These are phyloP conservation scores for Orthosia incerta DNA, from an alignment of 2,888 invertebrate genomes.

Conservation along the genomic window DNA sequence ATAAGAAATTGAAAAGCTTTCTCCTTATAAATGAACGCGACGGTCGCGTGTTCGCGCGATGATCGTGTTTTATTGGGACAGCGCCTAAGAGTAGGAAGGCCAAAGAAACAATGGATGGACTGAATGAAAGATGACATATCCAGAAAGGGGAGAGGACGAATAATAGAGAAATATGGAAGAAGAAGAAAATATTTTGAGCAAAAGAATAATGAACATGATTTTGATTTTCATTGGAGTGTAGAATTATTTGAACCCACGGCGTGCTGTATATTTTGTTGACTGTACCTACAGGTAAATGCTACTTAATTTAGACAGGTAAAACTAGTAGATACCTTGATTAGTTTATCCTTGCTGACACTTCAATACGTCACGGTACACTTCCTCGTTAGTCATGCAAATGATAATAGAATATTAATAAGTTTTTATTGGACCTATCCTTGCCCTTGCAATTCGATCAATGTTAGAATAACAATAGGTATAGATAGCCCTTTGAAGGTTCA, in stretches of 20 bases:
- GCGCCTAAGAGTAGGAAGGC: no score
- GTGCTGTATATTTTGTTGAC: not conserved
- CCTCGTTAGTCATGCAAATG: constrained; percentile 33
- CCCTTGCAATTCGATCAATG: constrained; percentile 22
- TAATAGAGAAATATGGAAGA: no score
- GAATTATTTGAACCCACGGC: not conserved
- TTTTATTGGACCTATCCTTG: constrained; percentile 18
- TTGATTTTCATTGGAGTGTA: not conserved
- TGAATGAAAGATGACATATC: no score
- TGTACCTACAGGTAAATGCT: constrained; percentile 28
- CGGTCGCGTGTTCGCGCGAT: no score
- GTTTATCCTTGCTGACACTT: constrained; percentile 36
- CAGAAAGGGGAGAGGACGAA: no score
- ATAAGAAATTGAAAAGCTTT: no score
- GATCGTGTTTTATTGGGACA: no score
- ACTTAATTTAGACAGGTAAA: constrained; percentile 30
- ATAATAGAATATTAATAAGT: constrained; percentile 42
- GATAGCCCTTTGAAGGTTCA: constrained; percentile 2
- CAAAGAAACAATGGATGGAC: no score
- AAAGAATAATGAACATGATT: not conserved
- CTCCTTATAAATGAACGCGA: no score
- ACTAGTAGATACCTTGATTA: constrained; percentile 14
- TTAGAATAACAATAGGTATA: constrained; percentile 22
- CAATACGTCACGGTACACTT: constrained; percentile 20
- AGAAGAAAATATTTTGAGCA: no score